Conservation (phyloP, 2,888 invertebrate species). For the Zygogramma bicolorata region DNA sequence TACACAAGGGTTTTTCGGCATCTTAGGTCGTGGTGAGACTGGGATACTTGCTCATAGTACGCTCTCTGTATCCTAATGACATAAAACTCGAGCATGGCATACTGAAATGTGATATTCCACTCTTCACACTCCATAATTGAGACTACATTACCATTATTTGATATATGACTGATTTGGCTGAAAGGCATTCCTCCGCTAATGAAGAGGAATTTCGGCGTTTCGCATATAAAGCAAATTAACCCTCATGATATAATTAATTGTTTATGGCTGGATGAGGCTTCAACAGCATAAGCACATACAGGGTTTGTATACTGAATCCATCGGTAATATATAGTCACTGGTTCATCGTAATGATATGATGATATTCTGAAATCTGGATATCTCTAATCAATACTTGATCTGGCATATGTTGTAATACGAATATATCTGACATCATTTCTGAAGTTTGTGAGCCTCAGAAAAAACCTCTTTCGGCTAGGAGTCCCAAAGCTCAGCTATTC, state of each 20-base stretch:
- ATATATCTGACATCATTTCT: too few relatives aligned
- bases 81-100: background rate
- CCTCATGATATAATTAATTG: constrained; percentile 32
- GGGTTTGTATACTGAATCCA: background rate
- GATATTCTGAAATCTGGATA: background rate
- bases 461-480: too few relatives aligned
- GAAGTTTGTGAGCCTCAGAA: too few relatives aligned
- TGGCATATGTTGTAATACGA: too few relatives aligned
- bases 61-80: too few relatives aligned
- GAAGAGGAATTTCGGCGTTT: constrained; percentile 36
- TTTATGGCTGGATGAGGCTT: constrained; percentile 2
- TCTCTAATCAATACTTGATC: too few relatives aligned
- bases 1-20: too few relatives aligned
- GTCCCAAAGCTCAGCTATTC: too few relatives aligned
- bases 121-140: constrained; percentile 13
- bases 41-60: too few relatives aligned
- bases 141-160: constrained; percentile 29
- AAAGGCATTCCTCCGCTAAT: constrained; percentile 33
- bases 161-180: constrained; percentile 29
- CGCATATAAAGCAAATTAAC: constrained; percentile 38
- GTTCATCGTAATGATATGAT: background rate
- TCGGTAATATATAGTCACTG: background rate
- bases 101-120: too few relatives aligned
- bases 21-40: too few relatives aligned
- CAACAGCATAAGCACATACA: background rate